Evolutionary conservation across 2,888 invertebrate genomes (phyloP).

Genomic region (Lasius fuliginosus): DNA sequence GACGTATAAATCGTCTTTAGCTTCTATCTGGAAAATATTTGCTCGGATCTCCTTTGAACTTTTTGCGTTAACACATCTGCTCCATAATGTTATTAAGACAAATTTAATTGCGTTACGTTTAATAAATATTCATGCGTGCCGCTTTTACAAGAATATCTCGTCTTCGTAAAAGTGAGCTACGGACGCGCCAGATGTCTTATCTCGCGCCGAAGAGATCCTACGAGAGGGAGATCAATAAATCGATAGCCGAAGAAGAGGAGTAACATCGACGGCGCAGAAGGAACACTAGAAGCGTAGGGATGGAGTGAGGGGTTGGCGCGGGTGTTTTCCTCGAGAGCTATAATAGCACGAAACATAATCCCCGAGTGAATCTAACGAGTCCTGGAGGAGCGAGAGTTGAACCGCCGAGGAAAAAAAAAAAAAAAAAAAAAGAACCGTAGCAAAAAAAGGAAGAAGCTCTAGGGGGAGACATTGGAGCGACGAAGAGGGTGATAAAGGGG

Average conservation of each 20-base stretch:
- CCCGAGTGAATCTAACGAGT: conserved; percentile 80
- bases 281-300: conserved; percentile 28
- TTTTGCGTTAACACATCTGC: not conserved
- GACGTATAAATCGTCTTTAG: not conserved
- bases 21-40: not conserved
- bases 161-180: conserved; percentile 10
- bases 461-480: conserved; percentile 8
- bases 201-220: conserved; percentile 35
- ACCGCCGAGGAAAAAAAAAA: conserved; percentile 31
- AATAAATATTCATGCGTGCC: conserved; percentile 11
- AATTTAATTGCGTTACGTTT: not conserved
- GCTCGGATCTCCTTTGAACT: not conserved
- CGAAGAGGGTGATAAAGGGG: too few relatives aligned
- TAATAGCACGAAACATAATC: conserved; percentile 82
- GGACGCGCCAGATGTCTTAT: conserved; percentile 33
- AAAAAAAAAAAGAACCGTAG: conserved; percentile 33
- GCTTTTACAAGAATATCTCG: not conserved
- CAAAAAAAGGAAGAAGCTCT: conserved; percentile 45
- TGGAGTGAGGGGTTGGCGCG: conserved; percentile 57
- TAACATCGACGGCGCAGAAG: conserved; percentile 44
- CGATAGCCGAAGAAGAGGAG: conserved; percentile 52
- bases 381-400: conserved; percentile 62
- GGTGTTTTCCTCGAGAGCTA: conserved; percentile 71
- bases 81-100: not conserved
- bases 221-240: conserved; percentile 49